phyloP scores from a whole-genome alignment of 1,140 invertebrate species.

The Xylocopa sonorina region DNA sequence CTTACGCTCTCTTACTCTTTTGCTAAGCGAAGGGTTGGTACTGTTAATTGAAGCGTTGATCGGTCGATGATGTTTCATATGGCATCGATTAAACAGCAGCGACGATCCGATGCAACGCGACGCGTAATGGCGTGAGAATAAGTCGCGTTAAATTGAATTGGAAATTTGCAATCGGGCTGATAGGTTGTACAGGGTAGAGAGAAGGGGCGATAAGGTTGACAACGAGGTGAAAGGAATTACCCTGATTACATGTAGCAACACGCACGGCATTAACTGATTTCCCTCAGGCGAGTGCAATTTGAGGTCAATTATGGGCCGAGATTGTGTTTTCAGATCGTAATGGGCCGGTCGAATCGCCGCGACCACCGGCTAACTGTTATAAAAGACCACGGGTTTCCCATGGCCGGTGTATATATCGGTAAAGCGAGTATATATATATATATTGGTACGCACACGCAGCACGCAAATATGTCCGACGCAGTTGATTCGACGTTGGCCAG shows the following conservation, averaged over 20 bases:
- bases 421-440: no score
- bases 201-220: not conserved
- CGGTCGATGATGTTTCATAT: no score
- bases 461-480: not conserved
- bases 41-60: no score
- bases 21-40: no score
- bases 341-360: constrained; percentile 64
- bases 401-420: constrained; percentile 7
- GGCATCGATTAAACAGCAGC: no score
- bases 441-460: not conserved
- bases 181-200: constrained; percentile 63
- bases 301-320: constrained; percentile 63
- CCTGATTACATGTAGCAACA: constrained; percentile 43
- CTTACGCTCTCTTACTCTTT: no score
- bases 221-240: not conserved
- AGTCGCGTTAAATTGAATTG: not conserved
- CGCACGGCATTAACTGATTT: constrained; percentile 71
- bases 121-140: no score
- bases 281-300: constrained; percentile 68
- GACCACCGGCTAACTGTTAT: constrained; percentile 72
- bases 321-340: constrained; percentile 66
- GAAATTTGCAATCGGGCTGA: not conserved
- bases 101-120: no score
- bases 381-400: constrained; percentile 59
- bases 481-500: constrained; percentile 12